These are phyloP conservation scores for Aplochiton taeniatus DNA, from an alignment of 2,797 vertebrate species.

Conservation along the genomic window DNA sequence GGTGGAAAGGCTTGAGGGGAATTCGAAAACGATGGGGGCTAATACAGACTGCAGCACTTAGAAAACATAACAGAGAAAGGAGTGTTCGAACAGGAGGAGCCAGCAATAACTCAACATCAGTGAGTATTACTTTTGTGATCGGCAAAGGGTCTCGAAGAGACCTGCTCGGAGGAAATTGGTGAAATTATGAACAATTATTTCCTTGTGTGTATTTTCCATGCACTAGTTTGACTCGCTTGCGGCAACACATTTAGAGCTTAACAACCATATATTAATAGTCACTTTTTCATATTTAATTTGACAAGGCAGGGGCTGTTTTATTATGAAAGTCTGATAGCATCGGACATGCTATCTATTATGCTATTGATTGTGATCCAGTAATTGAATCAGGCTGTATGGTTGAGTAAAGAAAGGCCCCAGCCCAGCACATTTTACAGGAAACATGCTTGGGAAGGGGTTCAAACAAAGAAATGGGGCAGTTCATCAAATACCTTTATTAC, in stretches of 20 bases:
- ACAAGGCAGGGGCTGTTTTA: slow-evolving; percentile 34
- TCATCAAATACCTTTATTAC: too few relatives aligned
- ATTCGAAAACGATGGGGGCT: slow-evolving; percentile 25
- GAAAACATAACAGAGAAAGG: slow-evolving; percentile 6
- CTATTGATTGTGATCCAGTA: slow-evolving; percentile 35
- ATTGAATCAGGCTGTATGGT: slow-evolving; percentile 31
- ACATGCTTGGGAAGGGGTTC: too few relatives aligned
- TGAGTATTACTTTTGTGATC: not conserved
- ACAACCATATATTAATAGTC: too few relatives aligned
- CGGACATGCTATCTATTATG: not conserved
- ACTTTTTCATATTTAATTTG: not conserved
- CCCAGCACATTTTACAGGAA: too few relatives aligned
- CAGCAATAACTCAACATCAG: too few relatives aligned
- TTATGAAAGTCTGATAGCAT: slow-evolving; percentile 20
- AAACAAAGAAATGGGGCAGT: too few relatives aligned
- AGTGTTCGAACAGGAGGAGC: not conserved
- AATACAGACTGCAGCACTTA: slow-evolving; percentile 17
- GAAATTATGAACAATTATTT: too few relatives aligned
- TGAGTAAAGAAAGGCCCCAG: slow-evolving; percentile 21
- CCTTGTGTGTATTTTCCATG: not conserved
- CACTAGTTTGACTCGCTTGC: too few relatives aligned
- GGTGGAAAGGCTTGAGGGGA: slow-evolving; percentile 16
- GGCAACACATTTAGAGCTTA: too few relatives aligned
- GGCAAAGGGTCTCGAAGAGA: not conserved
- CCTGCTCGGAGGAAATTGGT: not conserved